phyloP scores from a whole-genome alignment of 2,113 vertebrate species.

The Delphinus delphis region DNA sequence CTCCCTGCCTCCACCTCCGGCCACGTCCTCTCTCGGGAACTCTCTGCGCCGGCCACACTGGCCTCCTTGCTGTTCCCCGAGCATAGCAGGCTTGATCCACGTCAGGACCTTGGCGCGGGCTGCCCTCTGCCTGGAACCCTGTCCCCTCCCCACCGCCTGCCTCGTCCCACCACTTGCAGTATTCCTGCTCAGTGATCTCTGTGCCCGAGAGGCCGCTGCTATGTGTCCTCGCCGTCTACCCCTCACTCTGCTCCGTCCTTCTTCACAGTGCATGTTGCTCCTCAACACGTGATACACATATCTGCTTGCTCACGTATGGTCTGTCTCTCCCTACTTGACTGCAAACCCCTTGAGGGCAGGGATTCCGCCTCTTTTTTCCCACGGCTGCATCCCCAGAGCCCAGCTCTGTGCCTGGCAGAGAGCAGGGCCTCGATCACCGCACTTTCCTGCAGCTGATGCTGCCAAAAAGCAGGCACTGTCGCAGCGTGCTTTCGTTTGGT shows the following conservation, averaged over 20 bases:
- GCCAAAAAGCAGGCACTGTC: neutral
- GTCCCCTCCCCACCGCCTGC: rapidly evolving
- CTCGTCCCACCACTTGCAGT: neutral
- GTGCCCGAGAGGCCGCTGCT: neutral
- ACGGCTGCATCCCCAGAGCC: neutral
- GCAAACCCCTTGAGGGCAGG: neutral
- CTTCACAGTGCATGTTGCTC: neutral
- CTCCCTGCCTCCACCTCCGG: neutral
- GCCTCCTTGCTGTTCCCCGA: neutral
- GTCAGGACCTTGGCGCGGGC: neutral
- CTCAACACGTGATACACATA: neutral
- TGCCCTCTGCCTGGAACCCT: neutral
- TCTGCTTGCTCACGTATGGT: neutral
- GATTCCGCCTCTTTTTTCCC: too few relatives aligned
- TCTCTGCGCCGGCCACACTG: neutral
- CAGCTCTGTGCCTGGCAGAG: neutral
- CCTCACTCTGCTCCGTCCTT: neutral
- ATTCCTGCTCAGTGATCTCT: neutral
- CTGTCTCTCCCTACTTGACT: neutral
- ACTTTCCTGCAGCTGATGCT: neutral
- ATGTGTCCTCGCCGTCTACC: neutral
- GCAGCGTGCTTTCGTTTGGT: neutral
- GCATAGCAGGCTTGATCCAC: neutral
- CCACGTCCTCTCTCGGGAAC: neutral
- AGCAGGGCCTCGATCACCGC: neutral